These are phyloP conservation scores for Aporophyla nigra DNA, from an alignment of 2,888 invertebrate genomes.

Conservation along the genomic window DNA sequence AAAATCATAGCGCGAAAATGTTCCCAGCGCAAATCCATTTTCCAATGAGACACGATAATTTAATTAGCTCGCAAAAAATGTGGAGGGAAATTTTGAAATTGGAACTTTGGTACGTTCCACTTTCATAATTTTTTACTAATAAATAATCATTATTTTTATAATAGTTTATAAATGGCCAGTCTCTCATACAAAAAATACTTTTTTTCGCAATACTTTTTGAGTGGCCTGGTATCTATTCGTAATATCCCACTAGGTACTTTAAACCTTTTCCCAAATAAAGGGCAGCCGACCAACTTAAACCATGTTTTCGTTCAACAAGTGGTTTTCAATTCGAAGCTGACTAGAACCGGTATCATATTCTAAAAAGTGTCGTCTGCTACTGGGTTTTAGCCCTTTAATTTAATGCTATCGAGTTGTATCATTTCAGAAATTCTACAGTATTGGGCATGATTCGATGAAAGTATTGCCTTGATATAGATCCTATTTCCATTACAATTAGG, in stretches of 20 bases:
- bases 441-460: slow-evolving; percentile 95
- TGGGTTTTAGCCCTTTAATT: slow-evolving; percentile 96
- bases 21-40: too few relatives aligned
- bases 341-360: slow-evolving; percentile 94
- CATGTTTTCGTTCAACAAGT: slow-evolving; percentile 90
- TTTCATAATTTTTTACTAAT: too few relatives aligned
- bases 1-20: too few relatives aligned
- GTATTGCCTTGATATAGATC: slow-evolving; percentile 95
- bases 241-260: slow-evolving; percentile 91
- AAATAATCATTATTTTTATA: too few relatives aligned
- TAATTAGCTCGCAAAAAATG: too few relatives aligned
- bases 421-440: slow-evolving; percentile 90
- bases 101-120: too few relatives aligned
- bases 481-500: slow-evolving; percentile 94
- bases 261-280: slow-evolving; percentile 95
- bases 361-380: slow-evolving; percentile 97
- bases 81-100: too few relatives aligned
- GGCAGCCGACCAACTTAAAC: slow-evolving; percentile 93
- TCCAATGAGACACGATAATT: too few relatives aligned
- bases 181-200: too few relatives aligned
- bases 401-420: slow-evolving; percentile 93
- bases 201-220: too few relatives aligned
- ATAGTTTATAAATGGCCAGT: too few relatives aligned
- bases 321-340: slow-evolving; percentile 90
- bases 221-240: too few relatives aligned